A percentile compares a stretch with the other conserved stretches of the same genome.
These are phyloP conservation scores for Sylvilagus floridanus DNA, from an alignment of 2,797 vertebrate genomes.

Conservation along the genomic window DNA sequence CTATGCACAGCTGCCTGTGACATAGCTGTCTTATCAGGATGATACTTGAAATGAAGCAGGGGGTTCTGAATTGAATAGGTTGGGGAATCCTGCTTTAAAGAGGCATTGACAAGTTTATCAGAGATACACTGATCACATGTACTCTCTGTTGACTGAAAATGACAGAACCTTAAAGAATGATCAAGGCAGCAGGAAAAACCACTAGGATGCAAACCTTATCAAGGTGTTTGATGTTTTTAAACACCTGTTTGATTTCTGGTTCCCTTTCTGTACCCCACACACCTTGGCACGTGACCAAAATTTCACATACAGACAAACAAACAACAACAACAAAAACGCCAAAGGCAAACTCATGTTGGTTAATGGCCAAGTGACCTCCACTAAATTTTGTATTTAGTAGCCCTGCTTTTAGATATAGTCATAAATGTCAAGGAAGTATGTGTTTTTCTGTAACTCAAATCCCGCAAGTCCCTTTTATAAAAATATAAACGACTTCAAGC, in stretches of 20 bases:
- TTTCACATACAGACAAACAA: neutral
- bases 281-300: conserved; percentile 62
- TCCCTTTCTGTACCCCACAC: conserved; percentile 68
- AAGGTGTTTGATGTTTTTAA: conserved; percentile 80
- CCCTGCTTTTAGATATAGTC: conserved; percentile 53
- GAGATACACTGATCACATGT: conserved; percentile 88
- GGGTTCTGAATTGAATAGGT: conserved; percentile 81
- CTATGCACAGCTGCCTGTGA: conserved; percentile 87
- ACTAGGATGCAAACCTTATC: conserved; percentile 84
- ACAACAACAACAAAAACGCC: neutral
- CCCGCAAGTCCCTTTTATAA: neutral
- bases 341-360: neutral
- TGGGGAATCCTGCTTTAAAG: conserved; percentile 87
- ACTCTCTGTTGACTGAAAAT: conserved; percentile 86
- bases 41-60: conserved; percentile 88
- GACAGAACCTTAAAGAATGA: conserved; percentile 88
- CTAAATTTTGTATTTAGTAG: conserved; percentile 50
- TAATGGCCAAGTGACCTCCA: neutral
- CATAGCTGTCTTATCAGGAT: conserved; percentile 88
- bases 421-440: conserved; percentile 57
- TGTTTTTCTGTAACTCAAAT: conserved; percentile 53
- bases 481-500: conserved; percentile 20
- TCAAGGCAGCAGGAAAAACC: conserved; percentile 81
- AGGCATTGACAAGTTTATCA: conserved; percentile 91
- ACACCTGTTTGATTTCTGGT: conserved; percentile 77